Conservation (phyloP, 2,888 invertebrate species). For the Rotaria magnacalcarata region DNA sequence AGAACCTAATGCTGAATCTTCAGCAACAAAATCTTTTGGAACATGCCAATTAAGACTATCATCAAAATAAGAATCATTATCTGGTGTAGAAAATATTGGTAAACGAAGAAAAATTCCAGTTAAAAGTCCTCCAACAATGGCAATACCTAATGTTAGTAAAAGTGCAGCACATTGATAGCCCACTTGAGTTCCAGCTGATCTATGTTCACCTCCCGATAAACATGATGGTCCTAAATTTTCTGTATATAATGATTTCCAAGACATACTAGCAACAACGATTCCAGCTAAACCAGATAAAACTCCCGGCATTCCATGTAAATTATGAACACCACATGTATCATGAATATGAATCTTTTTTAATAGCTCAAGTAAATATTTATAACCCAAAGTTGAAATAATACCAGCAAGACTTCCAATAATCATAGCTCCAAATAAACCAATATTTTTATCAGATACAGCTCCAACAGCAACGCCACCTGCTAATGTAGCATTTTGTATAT, state of each 20-base stretch:
- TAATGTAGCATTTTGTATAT: constrained; percentile 84
- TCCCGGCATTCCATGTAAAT: constrained; percentile 92
- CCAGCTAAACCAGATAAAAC: constrained; percentile 70
- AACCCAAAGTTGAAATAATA: constrained; percentile 39
- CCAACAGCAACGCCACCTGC: constrained; percentile 89
- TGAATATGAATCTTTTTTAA: constrained; percentile 35
- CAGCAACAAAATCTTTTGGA: constrained; percentile 27
- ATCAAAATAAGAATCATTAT: constrained; percentile 20
- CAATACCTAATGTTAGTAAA: constrained; percentile 39
- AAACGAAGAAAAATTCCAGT: constrained; percentile 40
- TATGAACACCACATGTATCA: constrained; percentile 71
- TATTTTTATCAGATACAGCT: constrained; percentile 64
- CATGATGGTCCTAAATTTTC: neutral
- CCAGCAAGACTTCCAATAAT: constrained; percentile 44
- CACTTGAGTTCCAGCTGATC: constrained; percentile 31
- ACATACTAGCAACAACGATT: neutral
- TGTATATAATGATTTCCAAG: neutral
- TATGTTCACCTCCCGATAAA: neutral
- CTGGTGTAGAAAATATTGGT: constrained; percentile 36
- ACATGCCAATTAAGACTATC: constrained; percentile 17
- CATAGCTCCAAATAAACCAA: constrained; percentile 41
- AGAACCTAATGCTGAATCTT: neutral
- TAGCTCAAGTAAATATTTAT: constrained; percentile 37
- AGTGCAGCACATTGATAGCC: constrained; percentile 39
- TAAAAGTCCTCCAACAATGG: constrained; percentile 38